These are phyloP conservation scores for Argyresthia albistria DNA, from an alignment of 2,888 invertebrate species.

Conservation along the genomic window DNA sequence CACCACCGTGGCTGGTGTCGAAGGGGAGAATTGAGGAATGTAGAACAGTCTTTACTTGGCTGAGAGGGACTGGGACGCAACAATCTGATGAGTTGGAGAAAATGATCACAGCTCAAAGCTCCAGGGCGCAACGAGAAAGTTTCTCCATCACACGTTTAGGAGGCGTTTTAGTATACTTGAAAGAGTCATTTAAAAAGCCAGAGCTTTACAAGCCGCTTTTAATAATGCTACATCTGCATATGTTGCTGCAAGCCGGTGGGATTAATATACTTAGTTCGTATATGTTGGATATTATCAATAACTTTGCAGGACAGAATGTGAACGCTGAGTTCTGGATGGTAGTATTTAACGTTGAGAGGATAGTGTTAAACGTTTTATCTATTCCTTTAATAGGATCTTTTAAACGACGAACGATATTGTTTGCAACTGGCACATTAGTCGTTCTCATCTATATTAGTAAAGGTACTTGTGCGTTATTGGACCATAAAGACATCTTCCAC, in stretches of 20 bases:
- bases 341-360: slow-evolving; percentile 74
- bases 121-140: slow-evolving; percentile 23
- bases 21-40: slow-evolving; percentile 72
- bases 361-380: slow-evolving; percentile 73
- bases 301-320: slow-evolving; percentile 72
- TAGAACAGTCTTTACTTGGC: slow-evolving; percentile 66
- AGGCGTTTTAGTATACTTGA: slow-evolving; percentile 32
- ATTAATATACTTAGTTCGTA: slow-evolving; percentile 80
- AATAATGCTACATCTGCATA: slow-evolving; percentile 75
- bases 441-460: slow-evolving; percentile 70
- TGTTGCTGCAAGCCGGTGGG: slow-evolving; percentile 78
- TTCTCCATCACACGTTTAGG: slow-evolving; percentile 23
- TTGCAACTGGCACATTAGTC: slow-evolving; percentile 74
- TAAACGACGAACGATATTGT: slow-evolving; percentile 72
- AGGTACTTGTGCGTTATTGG: slow-evolving; percentile 50
- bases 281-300: slow-evolving; percentile 74
- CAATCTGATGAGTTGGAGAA: slow-evolving; percentile 54
- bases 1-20: slow-evolving; percentile 77
- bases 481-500: slow-evolving; percentile 29
- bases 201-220: slow-evolving; percentile 74
- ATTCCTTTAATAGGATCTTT: slow-evolving; percentile 73
- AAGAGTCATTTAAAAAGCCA: slow-evolving; percentile 41
- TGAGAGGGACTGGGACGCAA: slow-evolving; percentile 59
- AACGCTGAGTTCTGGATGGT: slow-evolving; percentile 73
- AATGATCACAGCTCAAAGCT: slow-evolving; percentile 53